A percentile compares a stretch with the other conserved stretches of the same genome.
These are phyloP conservation scores for Andricus curvator DNA, from an alignment of 2,888 invertebrate genomes.

Conservation along the genomic window DNA sequence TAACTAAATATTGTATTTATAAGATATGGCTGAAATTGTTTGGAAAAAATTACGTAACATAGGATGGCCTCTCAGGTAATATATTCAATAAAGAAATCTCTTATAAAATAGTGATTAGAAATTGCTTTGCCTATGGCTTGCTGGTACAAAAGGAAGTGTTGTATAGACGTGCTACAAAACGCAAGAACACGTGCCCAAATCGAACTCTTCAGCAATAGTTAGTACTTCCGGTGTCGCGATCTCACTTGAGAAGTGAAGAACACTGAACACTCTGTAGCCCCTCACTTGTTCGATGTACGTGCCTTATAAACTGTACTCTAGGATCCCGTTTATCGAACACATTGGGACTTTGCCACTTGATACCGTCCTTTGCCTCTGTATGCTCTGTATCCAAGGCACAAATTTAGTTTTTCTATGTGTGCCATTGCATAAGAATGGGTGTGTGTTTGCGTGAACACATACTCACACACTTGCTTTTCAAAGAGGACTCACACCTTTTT, in stretches of 20 bases:
- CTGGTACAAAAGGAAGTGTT: background rate
- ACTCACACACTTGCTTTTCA: constrained; percentile 22
- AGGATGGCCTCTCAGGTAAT: no score
- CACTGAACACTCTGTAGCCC: background rate
- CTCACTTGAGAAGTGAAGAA: constrained; percentile 9
- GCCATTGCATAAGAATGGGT: constrained; percentile 31
- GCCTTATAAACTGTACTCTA: constrained; percentile 32
- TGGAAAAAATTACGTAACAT: no score
- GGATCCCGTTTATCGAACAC: constrained; percentile 64
- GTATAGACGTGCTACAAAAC: background rate
- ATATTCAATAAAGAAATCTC: background rate
- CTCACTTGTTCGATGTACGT: constrained; percentile 48
- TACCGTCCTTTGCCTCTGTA: constrained; percentile 41
- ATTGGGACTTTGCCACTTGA: constrained; percentile 51
- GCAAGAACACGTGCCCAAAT: constrained; percentile 22
- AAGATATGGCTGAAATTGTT: no score
- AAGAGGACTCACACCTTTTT: constrained; percentile 44
- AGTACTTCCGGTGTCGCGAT: constrained; percentile 40
- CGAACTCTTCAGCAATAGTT: constrained; percentile 35
- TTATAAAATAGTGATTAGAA: background rate
- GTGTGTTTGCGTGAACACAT: background rate
- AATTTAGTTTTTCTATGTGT: background rate
- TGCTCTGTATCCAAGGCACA: constrained; percentile 5
- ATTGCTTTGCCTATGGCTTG: background rate
- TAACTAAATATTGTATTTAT: no score